Evolutionary conservation across 2,113 vertebrate species (phyloP).

Genomic region (Mohoua ochrocephala): DNA sequence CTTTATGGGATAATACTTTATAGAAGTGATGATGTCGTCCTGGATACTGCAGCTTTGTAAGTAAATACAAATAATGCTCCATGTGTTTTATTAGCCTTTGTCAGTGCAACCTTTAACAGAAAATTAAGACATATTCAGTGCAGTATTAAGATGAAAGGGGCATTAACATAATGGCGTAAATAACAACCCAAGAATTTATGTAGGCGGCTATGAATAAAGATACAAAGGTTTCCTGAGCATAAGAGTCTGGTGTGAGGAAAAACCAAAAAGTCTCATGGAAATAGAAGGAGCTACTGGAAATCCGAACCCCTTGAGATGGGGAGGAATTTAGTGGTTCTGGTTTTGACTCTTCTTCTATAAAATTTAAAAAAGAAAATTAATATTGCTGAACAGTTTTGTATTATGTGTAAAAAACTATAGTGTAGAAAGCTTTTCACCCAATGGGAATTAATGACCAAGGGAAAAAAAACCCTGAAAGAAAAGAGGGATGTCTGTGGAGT

Average conservation of each 20-base stretch:
- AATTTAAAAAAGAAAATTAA: no score
- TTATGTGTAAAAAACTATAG: background rate
- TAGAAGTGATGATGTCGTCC: background rate
- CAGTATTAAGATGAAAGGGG: background rate
- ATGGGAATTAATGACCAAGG: background rate
- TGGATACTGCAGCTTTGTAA: background rate
- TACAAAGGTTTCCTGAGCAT: background rate
- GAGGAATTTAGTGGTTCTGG: background rate
- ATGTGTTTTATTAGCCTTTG: background rate
- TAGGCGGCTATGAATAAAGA: background rate
- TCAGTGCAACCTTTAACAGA: background rate
- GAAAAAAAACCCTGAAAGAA: background rate
- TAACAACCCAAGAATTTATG: background rate
- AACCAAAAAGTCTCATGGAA: background rate
- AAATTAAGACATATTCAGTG: constrained; percentile 3
- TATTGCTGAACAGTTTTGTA: background rate
- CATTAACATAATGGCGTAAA: background rate
- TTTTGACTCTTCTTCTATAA: background rate
- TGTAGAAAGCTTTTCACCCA: background rate
- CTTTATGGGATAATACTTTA: background rate
- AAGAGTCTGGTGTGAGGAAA: background rate
- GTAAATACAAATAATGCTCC: constrained; percentile 11
- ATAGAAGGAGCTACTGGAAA: background rate
- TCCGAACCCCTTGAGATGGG: background rate
- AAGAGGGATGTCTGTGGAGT: background rate